These are phyloP conservation scores for Leucozona laternaria DNA, from an alignment of 2,888 invertebrate species.

Conservation along the genomic window DNA sequence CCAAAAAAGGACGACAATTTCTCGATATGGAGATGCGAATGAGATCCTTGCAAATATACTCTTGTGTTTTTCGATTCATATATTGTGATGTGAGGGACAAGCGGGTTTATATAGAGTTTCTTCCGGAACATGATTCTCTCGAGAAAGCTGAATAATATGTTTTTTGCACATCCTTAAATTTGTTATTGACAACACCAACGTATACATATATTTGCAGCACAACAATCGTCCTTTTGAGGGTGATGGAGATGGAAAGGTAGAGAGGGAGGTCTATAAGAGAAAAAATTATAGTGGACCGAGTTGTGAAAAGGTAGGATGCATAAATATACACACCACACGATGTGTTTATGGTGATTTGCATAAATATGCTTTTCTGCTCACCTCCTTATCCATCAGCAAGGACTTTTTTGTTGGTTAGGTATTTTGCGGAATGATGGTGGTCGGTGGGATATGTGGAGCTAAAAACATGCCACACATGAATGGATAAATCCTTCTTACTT, in stretches of 20 bases:
- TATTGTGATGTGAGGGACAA: slow-evolving; percentile 3
- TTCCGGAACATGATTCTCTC: slow-evolving; percentile 73
- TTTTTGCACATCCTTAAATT: slow-evolving; percentile 71
- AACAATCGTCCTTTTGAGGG: slow-evolving; percentile 9
- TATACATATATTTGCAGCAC: background rate
- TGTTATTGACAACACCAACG: slow-evolving; percentile 66
- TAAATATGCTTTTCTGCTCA: slow-evolving; percentile 58
- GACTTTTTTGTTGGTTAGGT: slow-evolving; percentile 3
- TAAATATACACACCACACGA: slow-evolving; percentile 68
- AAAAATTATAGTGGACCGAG: slow-evolving; percentile 32
- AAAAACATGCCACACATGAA: slow-evolving; percentile 63
- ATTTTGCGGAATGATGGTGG: background rate
- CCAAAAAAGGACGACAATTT: slow-evolving; percentile 56
- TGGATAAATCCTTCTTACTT: slow-evolving; percentile 62
- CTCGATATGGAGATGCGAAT: slow-evolving; percentile 3
- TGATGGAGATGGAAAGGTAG: background rate
- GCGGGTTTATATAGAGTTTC: slow-evolving; percentile 40
- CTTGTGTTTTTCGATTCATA: slow-evolving; percentile 24
- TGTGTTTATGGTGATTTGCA: slow-evolving; percentile 76
- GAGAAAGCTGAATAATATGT: slow-evolving; percentile 60
- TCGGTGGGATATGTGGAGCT: slow-evolving; percentile 44
- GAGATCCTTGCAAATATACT: slow-evolving; percentile 18
- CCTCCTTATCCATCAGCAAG: background rate
- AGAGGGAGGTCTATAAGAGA: background rate
- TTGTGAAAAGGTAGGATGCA: slow-evolving; percentile 57